A percentile compares a stretch with the other conserved stretches of the same genome.
These are phyloP conservation scores for Eulithis prunata DNA, from an alignment of 2,888 invertebrate species.

Conservation along the genomic window DNA sequence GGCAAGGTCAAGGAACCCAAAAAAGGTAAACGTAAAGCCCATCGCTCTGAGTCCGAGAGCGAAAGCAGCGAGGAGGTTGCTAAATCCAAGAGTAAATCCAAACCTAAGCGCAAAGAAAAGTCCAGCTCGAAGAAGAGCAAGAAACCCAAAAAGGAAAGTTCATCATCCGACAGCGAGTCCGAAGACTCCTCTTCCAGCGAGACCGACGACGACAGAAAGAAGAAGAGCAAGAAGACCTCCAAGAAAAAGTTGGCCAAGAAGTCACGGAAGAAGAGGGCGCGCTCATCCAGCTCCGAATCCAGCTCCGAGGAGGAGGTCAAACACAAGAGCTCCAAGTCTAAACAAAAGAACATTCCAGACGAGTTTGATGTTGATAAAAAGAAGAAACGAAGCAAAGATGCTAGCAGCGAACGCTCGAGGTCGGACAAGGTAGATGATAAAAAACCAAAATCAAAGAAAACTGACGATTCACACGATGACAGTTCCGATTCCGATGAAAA, in stretches of 20 bases:
- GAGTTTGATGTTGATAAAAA: constrained; percentile 77
- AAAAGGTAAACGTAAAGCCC: constrained; percentile 82
- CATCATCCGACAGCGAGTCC: constrained; percentile 80
- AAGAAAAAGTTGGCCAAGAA: constrained; percentile 79
- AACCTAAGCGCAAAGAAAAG: constrained; percentile 81
- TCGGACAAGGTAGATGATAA: constrained; percentile 70
- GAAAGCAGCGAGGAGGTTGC: constrained; percentile 74
- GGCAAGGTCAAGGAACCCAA: constrained; percentile 56
- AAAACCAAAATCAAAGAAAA: constrained; percentile 68
- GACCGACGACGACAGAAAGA: constrained; percentile 79
- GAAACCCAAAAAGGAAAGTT: constrained; percentile 76
- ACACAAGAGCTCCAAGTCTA: constrained; percentile 74
- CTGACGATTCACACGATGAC: constrained; percentile 73
- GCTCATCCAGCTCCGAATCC: constrained; percentile 80
- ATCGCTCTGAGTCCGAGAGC: constrained; percentile 78
- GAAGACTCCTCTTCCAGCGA: constrained; percentile 81
- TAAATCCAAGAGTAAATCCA: constrained; percentile 75
- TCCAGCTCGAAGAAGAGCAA: constrained; percentile 83
- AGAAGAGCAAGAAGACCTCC: constrained; percentile 76
- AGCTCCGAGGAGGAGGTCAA: constrained; percentile 82
- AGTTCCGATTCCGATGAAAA: constrained; percentile 81
- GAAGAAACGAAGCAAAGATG: constrained; percentile 73
- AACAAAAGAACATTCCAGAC: constrained; percentile 79
- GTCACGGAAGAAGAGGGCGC: constrained; percentile 73
- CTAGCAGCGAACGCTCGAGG: constrained; percentile 65